phyloP scores from a whole-genome alignment of 1,140 invertebrate species.

The Zaprionus inermis region DNA sequence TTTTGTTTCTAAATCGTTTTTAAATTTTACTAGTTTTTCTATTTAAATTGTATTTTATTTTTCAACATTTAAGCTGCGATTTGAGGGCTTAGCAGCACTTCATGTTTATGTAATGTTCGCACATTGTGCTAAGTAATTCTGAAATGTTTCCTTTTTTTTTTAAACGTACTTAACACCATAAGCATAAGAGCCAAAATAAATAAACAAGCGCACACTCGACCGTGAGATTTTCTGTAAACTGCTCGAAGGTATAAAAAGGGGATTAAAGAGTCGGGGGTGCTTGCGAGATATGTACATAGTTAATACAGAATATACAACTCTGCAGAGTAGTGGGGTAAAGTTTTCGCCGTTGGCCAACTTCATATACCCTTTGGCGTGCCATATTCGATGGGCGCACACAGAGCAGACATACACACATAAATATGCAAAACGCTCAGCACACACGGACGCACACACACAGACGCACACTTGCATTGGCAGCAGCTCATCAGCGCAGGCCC shows the following conservation, averaged over 20 bases:
- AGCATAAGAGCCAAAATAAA: conserved; percentile 32
- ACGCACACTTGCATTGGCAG: conserved; percentile 13
- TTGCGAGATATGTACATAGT: neutral
- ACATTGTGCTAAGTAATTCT: conserved; percentile 48
- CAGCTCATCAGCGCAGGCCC: conserved; percentile 21
- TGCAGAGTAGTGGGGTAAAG: neutral
- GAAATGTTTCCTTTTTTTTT: conserved; percentile 64
- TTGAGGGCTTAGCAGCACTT: too few relatives aligned
- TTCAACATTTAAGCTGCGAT: too few relatives aligned
- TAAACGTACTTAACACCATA: conserved; percentile 68
- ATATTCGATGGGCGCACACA: neutral
- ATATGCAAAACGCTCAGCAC: conserved; percentile 14
- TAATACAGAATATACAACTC: neutral
- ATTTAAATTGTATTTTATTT: too few relatives aligned
- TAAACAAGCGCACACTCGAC: neutral
- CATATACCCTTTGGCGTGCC: neutral
- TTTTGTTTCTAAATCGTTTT: too few relatives aligned
- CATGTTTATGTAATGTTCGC: neutral
- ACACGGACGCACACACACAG: conserved; percentile 19
- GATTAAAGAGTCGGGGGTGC: neutral
- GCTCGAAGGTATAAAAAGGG: neutral
- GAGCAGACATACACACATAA: neutral
- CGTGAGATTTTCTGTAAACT: neutral
- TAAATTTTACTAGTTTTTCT: too few relatives aligned
- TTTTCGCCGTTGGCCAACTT: neutral